Base-by-base conservation (phyloP, 1,140 invertebrate genomes). In the Aphis gossypii region DNA sequence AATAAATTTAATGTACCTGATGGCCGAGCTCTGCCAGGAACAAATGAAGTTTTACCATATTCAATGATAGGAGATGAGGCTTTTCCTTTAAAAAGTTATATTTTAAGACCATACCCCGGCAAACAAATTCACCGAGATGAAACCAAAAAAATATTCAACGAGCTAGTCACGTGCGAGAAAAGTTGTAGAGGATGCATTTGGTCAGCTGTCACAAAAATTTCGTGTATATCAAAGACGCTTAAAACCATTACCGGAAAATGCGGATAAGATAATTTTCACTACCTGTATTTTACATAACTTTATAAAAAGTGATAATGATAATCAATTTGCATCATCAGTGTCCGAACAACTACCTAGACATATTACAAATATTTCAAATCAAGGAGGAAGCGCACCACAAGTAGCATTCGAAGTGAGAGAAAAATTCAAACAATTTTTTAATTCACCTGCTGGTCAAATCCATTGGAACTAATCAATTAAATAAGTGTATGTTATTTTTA, bases 331-430 rank as follows among this genome's bases (percentile, higher is more conserved):
- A 76, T 76, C 68, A 76, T 76, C 68, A 76, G 30, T 76, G 68
- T n/a, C 68, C 68, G 30, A 76, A 76, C 30, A 76, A 76, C 68
- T 76, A 35, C 68, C 68, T 76, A 76, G 30, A 76, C n/a, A 76
- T 35, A 76, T 76, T n/a, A 76, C 68, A 76, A 76, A 76, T n/a
- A 76, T 76, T 76, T 14, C 68, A n/a, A 76, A 76, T 51, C 48
- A 51, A 51, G 48, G 48, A 51, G 48, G 48, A 51, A 51, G 48
- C 48, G 48, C 48, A 18, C 68, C 68, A 76, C 68, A 76, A 76
- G 68, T 76, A 76, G 68, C 68, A 76, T 76, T 76, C 68, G 68
- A 76, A 76, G 68, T 76, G 68, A 76, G 68, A 35, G 68, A 76
- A 35, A 76, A 76, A n/a, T 76, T 76, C 30, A 76, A 76, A 76